Evolutionary conservation across 2,888 invertebrate genomes (phyloP).

Genomic region (Tetramorium bicarinatum): DNA sequence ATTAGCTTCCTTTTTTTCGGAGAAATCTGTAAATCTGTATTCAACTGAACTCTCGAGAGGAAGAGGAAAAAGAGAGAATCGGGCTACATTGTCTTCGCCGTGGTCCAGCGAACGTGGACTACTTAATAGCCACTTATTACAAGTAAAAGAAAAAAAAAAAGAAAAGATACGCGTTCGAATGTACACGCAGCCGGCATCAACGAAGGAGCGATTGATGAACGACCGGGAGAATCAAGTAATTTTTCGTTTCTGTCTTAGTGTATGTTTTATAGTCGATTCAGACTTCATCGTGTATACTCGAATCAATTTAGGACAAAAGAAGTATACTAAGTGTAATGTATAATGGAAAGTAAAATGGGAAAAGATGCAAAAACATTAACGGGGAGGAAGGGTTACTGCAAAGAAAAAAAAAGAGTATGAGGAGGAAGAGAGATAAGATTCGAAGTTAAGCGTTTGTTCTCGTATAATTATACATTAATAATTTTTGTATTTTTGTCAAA

Average conservation of each 20-base stretch:
- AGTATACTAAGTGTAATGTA: constrained; percentile 69
- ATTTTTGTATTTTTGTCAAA: constrained; percentile 85
- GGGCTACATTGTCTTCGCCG: constrained; percentile 45
- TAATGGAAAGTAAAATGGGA: constrained; percentile 62
- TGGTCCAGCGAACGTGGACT: constrained; percentile 40
- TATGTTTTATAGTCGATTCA: constrained; percentile 65
- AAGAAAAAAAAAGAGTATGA: background rate
- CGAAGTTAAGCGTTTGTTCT: constrained; percentile 77
- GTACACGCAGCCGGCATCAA: constrained; percentile 27
- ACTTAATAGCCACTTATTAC: constrained; percentile 38
- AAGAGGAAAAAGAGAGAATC: background rate
- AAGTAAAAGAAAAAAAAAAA: constrained; percentile 4
- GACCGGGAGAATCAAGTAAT: constrained; percentile 53
- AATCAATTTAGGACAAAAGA: constrained; percentile 63
- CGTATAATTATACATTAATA: constrained; percentile 82
- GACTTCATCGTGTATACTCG: constrained; percentile 63
- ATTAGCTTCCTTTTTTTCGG: constrained; percentile 64
- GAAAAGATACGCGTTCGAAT: constrained; percentile 45
- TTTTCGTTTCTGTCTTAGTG: constrained; percentile 59
- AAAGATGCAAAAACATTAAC: constrained; percentile 64
- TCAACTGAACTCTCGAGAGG: constrained; percentile 51
- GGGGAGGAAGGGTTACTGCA: constrained; percentile 45
- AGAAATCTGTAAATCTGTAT: constrained; percentile 71
- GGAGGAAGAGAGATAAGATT: constrained; percentile 48
- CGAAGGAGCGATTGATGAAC: constrained; percentile 39